Evolutionary conservation across 2,888 invertebrate genomes (phyloP), one percentile per base, ranked within the genome.

Genomic region (Patella ulyssiponensis): DNA sequence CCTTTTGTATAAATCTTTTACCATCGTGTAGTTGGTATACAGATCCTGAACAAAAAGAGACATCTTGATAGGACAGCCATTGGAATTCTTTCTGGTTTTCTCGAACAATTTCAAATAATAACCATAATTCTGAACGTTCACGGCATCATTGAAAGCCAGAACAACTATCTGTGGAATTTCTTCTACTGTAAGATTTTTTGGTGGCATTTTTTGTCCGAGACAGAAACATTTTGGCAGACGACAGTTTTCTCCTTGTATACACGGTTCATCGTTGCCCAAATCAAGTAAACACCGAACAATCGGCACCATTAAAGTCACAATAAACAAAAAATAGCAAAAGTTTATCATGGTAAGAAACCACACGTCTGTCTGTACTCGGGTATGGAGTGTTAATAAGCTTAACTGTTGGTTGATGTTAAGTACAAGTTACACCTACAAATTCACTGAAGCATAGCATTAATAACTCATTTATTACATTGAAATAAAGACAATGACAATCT

Each of bases 101-200:
- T 58, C 64, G 69, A 76, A 76, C 20, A 76, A 76, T 23, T 76
- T 56, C 15, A 74, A 53, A 27, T 74, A 79, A 74, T 72, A 72
- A 9, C 52, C 74, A 51, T 73, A 69, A 44, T 69, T 77, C 11
- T 71, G 69, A 11, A 44, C 64, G 52, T 77, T 79, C 2, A 79
- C 79, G 14, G 72, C 74, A 58, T 77, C 79, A 23, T 77, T 74
- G 51, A 79, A 79, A 17, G 79, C 75, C 69, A 79, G 75, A 20
- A 73, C 72, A 33, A 79, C 79, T 11, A 79, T 70, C 27, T 79
- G 79, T 9, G 79, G 79, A 11, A 74, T 53, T 14, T 79, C 72
- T 27, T 56, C 14, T 1, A 69, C 23, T 11, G 71, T 9, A 2
- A 79, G 44, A n/a, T 71, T 52, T 20, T 52, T 20, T 1, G 79